Conservation (phyloP, 2,113 vertebrate genomes). For the Ahaetulla prasina region DNA sequence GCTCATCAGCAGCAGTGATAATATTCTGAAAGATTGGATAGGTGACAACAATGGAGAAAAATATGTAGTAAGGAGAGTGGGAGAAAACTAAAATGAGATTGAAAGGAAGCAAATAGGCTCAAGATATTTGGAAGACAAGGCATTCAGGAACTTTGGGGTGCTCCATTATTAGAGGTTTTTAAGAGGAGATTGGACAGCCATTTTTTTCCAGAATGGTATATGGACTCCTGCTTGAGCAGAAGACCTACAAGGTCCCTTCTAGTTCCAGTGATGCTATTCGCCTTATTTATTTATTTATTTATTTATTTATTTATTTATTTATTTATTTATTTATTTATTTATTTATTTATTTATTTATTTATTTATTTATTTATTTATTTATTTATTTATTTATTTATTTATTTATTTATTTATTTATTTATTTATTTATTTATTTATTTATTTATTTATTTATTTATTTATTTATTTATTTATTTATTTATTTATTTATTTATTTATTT, state of each 20-base stretch:
- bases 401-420: too few relatives aligned
- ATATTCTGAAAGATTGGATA: not conserved
- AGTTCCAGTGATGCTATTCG: not conserved
- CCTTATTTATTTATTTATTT: too few relatives aligned
- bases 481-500: too few relatives aligned
- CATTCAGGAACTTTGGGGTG: not conserved
- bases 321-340: too few relatives aligned
- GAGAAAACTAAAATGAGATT: not conserved
- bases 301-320: too few relatives aligned
- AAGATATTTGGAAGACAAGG: not conserved
- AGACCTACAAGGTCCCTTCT: not conserved
- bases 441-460: too few relatives aligned
- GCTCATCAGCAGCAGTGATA: not conserved
- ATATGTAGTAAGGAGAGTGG: not conserved
- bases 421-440: too few relatives aligned
- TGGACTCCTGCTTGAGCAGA: not conserved
- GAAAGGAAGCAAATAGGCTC: not conserved
- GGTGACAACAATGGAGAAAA: not conserved
- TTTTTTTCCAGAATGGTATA: not conserved
- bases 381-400: too few relatives aligned
- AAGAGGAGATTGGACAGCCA: not conserved
- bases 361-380: too few relatives aligned
- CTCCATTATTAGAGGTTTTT: not conserved
- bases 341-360: too few relatives aligned
- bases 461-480: too few relatives aligned